These are phyloP conservation scores for Torymus auratus DNA, from an alignment of 2,888 invertebrate genomes.

Conservation along the genomic window DNA sequence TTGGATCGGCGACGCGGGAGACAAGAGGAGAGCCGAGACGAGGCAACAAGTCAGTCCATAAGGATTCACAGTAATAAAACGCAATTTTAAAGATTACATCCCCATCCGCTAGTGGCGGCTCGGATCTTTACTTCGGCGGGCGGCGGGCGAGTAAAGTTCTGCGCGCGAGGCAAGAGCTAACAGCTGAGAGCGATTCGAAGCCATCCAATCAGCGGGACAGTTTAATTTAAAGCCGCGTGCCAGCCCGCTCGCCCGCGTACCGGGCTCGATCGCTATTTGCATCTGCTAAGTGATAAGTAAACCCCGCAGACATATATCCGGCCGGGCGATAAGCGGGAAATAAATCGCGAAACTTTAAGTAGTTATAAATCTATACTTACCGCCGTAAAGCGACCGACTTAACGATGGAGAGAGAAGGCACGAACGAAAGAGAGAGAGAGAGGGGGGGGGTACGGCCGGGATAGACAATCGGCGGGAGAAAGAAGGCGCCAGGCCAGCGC, in stretches of 20 bases:
- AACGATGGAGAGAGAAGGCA: slow-evolving; percentile 54
- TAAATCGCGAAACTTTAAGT: slow-evolving; percentile 77
- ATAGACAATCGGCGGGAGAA: slow-evolving; percentile 7
- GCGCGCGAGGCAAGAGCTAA: slow-evolving; percentile 38
- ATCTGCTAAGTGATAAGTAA: slow-evolving; percentile 77
- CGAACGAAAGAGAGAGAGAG: slow-evolving; percentile 55
- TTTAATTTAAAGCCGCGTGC: slow-evolving; percentile 67
- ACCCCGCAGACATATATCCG: slow-evolving; percentile 74
- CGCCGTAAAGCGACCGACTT: slow-evolving; percentile 62
- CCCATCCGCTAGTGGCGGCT: background rate
- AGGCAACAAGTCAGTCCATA: slow-evolving; percentile 38
- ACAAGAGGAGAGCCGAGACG: background rate
- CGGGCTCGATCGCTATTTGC: slow-evolving; percentile 69
- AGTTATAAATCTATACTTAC: slow-evolving; percentile 77
- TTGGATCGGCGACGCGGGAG: slow-evolving; percentile 21
- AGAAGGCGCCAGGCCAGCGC: slow-evolving; percentile 27
- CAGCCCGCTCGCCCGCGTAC: slow-evolving; percentile 41
- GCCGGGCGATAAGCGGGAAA: slow-evolving; percentile 75
- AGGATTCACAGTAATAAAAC: slow-evolving; percentile 53
- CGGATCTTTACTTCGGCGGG: slow-evolving; percentile 30
- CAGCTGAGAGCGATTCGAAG: slow-evolving; percentile 60
- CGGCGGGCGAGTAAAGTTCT: slow-evolving; percentile 44
- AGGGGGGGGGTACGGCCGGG: slow-evolving; percentile 36
- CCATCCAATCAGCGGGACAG: slow-evolving; percentile 65
- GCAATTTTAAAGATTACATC: slow-evolving; percentile 60